A percentile compares a stretch with the other conserved stretches of the same genome.
phyloP scores from a whole-genome alignment of 2,888 invertebrate species.

The Eupithecia insigniata region DNA sequence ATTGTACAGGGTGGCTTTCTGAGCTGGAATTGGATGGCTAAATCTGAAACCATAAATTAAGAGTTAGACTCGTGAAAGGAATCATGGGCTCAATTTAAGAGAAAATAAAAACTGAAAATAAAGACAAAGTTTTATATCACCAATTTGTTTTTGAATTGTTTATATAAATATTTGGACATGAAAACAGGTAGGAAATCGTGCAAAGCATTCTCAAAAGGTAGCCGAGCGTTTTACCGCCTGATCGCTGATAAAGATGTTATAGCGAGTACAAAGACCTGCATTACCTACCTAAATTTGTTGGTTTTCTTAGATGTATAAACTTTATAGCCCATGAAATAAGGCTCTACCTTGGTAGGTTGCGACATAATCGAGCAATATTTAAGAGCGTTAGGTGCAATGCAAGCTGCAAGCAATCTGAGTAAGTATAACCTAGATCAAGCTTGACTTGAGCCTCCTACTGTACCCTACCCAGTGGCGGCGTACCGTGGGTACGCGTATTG shows the following conservation, averaged over 20 bases:
- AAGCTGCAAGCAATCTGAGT: neutral
- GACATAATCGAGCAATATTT: neutral
- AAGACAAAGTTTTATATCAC: neutral
- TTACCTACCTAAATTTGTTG: constrained; percentile 6
- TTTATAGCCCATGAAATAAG: constrained; percentile 8
- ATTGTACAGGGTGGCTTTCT: no score
- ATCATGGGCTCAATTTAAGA: no score
- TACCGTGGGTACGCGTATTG: no score
- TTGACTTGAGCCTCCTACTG: neutral
- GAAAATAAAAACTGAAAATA: no score
- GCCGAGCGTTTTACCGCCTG: constrained; percentile 1
- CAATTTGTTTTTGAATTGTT: no score
- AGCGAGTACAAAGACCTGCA: constrained; percentile 4
- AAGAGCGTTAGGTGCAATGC: neutral
- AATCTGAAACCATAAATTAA: no score
- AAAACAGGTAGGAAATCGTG: neutral
- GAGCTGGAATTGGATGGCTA: no score
- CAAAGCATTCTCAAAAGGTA: neutral
- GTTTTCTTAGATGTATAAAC: constrained; percentile 5
- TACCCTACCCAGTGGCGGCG: no score
- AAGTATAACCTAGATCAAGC: neutral
- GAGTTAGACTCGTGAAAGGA: no score
- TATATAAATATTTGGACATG: neutral
- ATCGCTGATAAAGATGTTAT: neutral
- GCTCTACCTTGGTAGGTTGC: neutral